A percentile compares a stretch with the other conserved stretches of the same genome.
These are phyloP conservation scores for Echinarachnius parma DNA, from an alignment of 53 echinoderm and acorn worm genomes.

Conservation along the genomic window DNA sequence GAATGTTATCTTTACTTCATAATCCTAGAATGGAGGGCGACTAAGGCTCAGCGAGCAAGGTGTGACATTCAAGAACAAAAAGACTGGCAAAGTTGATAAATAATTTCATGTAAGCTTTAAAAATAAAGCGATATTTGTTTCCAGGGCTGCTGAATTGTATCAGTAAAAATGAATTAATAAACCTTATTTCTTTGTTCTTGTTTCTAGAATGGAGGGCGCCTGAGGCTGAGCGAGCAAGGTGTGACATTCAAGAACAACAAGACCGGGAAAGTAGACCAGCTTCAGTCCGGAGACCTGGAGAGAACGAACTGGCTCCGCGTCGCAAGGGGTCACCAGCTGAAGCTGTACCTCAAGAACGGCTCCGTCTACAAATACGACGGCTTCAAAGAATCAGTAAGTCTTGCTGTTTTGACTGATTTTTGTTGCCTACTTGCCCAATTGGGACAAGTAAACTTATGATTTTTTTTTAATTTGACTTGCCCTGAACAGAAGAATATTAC, in stretches of 20 bases:
- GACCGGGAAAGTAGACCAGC: constrained; percentile 95
- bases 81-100: no score
- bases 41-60: constrained; percentile 84
- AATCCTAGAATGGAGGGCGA: constrained; percentile 78
- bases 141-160: no score
- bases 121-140: no score
- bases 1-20: no score
- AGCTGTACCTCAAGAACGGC: constrained; percentile 83
- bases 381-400: constrained; percentile 93
- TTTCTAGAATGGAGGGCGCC: constrained; percentile 83
- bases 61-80: no score
- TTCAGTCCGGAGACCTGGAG: constrained; percentile 77
- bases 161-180: background rate
- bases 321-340: constrained; percentile 87
- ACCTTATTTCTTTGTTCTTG: background rate
- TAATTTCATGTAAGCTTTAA: no score
- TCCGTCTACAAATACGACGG: constrained; percentile 89
- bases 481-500: no score
- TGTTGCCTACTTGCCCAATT: no score
- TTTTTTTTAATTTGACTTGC: no score
- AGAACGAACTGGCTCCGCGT: constrained; percentile 84
- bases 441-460: no score
- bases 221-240: constrained; percentile 85
- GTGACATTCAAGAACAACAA: constrained; percentile 92
- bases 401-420: no score